These are phyloP conservation scores for Lithophane socia DNA, from an alignment of 2,888 invertebrate genomes.

Conservation along the genomic window DNA sequence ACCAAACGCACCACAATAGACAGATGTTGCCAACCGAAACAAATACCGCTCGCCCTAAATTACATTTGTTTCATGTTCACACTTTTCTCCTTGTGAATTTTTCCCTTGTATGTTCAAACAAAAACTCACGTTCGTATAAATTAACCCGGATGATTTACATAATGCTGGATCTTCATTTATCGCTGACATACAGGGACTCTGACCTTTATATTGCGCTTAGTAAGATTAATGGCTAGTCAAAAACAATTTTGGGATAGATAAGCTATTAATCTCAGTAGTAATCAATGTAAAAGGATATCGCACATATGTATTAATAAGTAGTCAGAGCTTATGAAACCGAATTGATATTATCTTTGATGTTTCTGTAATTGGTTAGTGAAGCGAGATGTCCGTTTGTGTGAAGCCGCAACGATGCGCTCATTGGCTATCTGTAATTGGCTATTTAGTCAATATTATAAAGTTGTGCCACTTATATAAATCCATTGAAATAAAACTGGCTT, in stretches of 20 bases:
- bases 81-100: constrained; percentile 43
- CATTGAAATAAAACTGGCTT: constrained; percentile 39
- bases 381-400: constrained; percentile 49
- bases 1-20: constrained; percentile 53
- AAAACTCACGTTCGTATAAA: constrained; percentile 51
- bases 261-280: constrained; percentile 44
- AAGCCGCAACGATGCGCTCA: constrained; percentile 39
- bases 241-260: constrained; percentile 54
- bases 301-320: constrained; percentile 29
- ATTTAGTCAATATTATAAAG: constrained; percentile 41
- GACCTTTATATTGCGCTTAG: constrained; percentile 52
- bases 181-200: constrained; percentile 49
- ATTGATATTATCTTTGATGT: constrained; percentile 57
- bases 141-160: constrained; percentile 59
- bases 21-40: constrained; percentile 59
- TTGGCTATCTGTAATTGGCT: constrained; percentile 44
- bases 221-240: constrained; percentile 54
- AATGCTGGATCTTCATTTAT: constrained; percentile 64
- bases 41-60: constrained; percentile 60
- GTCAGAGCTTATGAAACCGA: constrained; percentile 51
- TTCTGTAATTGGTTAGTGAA: constrained; percentile 37
- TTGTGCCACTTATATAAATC: constrained; percentile 25
- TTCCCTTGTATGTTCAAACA: constrained; percentile 36
- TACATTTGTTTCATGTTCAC: constrained; percentile 60
- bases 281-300: constrained; percentile 36